Evolutionary conservation across 2,113 vertebrate species (phyloP), one percentile per base, ranked within the genome.

Genomic region (Podarcis raffonei): DNA sequence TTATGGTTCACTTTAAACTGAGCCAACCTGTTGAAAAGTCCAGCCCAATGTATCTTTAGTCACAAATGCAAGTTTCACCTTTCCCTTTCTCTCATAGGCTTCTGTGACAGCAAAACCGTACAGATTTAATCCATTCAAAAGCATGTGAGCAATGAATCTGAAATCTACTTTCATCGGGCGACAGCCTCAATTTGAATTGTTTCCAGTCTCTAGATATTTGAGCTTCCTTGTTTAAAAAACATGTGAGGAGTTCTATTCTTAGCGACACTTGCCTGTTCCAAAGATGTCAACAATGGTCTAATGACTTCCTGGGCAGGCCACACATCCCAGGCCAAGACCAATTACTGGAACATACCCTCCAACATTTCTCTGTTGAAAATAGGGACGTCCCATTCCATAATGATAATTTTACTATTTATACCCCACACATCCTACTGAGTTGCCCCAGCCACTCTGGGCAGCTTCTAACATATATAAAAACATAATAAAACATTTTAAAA

Each of bases 251-350:
- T 71, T 84, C 66, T 30, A 48, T 59, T 35, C 18, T 59, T 76
- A 76, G 53, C 81, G 69, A 74, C n/a, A 48, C 35, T 42, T 62
- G 23, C 30, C 78, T 79, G 18, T 88, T 87, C 87, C 74, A 68
- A 81, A 80, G 80, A 68, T 75, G 57, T 76, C 30, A 15, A 80
- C 1, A 22, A 68, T 91, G 30, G 69, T 39, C 74, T 88, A 77
- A 53, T 53, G 87, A 71, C 88, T 90, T 89, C 80, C 92, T 53
- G 86, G 87, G 80, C 81, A 66, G 59, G 30, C 91, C 68, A 85
- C 87, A 83, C 76, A 2, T 18, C 32, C 81, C 92, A 69, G 86
- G 87, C 87, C 93, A 91, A 92, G 89, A 77, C 69, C 1, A 62
- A 78, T 91, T 92, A 48, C 87, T 85, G 68, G 85, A 53, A 53